Evolutionary conservation across 2,113 vertebrate genomes (phyloP).

Genomic region (Albula glossodonta): DNA sequence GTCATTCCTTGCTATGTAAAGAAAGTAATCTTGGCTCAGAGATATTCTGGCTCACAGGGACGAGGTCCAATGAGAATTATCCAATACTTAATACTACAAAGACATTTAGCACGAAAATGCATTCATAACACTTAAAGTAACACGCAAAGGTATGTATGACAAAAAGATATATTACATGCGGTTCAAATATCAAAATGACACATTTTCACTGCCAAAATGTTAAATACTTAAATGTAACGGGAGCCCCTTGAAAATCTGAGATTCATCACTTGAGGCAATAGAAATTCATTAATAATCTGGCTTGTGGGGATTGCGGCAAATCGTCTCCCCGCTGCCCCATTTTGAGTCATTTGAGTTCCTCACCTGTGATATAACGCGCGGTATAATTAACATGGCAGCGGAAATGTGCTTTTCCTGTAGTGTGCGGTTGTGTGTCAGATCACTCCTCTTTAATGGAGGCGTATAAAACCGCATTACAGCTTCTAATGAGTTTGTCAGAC

Average conservation of each 20-base stretch:
- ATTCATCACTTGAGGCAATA: background rate
- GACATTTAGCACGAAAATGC: too few relatives aligned
- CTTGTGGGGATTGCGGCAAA: background rate
- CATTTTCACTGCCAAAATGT: background rate
- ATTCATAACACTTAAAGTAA: too few relatives aligned
- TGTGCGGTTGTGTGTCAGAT: constrained; percentile 34
- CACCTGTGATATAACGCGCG: constrained; percentile 32
- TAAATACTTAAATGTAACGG: background rate
- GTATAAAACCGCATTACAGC: constrained; percentile 36
- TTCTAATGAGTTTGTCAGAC: constrained; percentile 24
- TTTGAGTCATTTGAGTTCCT: constrained; percentile 30
- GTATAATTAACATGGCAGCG: constrained; percentile 50
- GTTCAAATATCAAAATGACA: background rate
- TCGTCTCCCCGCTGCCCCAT: constrained; percentile 11
- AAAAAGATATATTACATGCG: too few relatives aligned
- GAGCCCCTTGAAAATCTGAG: background rate
- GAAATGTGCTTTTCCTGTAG: constrained; percentile 38
- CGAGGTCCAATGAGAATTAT: too few relatives aligned
- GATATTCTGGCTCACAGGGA: too few relatives aligned
- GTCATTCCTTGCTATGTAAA: too few relatives aligned
- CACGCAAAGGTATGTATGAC: too few relatives aligned
- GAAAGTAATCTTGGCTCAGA: too few relatives aligned
- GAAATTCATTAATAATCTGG: background rate
- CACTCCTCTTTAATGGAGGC: constrained; percentile 46
- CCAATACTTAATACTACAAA: too few relatives aligned